Evolutionary conservation across 2,797 vertebrate species (phyloP).

Genomic region (Anniella stebbinsi): DNA sequence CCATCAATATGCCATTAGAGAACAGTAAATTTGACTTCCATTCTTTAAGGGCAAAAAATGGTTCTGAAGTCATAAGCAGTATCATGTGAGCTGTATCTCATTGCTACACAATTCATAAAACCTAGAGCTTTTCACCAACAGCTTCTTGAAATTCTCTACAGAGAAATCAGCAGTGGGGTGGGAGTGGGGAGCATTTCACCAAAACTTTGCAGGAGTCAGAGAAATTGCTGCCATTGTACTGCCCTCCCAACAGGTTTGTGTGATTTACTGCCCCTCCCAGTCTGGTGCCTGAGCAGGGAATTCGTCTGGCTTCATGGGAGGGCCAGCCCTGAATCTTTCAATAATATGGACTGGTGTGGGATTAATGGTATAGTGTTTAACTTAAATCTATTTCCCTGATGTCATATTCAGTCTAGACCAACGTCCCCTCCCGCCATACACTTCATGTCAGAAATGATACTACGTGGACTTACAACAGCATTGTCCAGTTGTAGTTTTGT

Average conservation of each 20-base stretch:
- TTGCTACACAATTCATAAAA: not conserved
- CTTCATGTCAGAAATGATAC: not conserved
- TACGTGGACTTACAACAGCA: not conserved
- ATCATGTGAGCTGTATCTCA: too few relatives aligned
- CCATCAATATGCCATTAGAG: not conserved
- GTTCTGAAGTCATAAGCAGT: not conserved
- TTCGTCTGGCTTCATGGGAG: too few relatives aligned
- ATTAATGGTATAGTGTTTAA: not conserved
- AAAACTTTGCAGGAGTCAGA: not conserved
- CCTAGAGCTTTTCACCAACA: not conserved
- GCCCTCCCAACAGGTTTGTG: too few relatives aligned
- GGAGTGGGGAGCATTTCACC: not conserved
- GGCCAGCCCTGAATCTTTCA: too few relatives aligned
- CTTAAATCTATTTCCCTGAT: not conserved
- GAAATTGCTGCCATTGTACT: not conserved
- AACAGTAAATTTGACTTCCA: slow-evolving; percentile 31
- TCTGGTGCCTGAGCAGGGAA: too few relatives aligned
- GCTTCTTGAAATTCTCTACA: not conserved
- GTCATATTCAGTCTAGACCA: not conserved
- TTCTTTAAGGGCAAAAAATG: slow-evolving; percentile 17
- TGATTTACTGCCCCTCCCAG: too few relatives aligned
- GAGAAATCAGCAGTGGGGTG: not conserved
- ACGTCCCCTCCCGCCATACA: too few relatives aligned
- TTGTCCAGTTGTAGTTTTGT: not conserved
- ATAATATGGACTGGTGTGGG: not conserved